Evolutionary conservation across 2,797 vertebrate genomes (phyloP).

Genomic region (Enteromius radiatus): DNA sequence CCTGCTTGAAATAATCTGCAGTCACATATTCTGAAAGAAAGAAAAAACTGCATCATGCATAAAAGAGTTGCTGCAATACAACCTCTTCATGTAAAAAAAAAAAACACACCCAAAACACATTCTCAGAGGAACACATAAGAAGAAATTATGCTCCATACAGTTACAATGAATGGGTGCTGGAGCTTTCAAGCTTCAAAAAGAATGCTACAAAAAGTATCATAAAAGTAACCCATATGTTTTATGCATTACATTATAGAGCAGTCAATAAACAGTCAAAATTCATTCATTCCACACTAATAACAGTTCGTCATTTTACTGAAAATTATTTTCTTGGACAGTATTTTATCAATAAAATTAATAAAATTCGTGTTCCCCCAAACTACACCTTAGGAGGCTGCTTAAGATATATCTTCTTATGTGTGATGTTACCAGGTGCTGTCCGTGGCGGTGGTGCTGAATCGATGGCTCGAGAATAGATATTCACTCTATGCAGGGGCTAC

Average conservation of each 20-base stretch:
- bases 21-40: slow-evolving; percentile 30
- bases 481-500: too few species aligned
- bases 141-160: neutral
- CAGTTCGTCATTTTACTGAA: neutral
- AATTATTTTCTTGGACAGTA: neutral
- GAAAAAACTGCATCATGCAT: slow-evolving; percentile 40
- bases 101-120: too few species aligned
- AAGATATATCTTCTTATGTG: too few species aligned
- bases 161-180: neutral
- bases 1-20: slow-evolving; percentile 49
- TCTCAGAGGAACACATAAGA: neutral
- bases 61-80: neutral
- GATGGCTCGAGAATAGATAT: too few species aligned
- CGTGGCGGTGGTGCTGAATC: too few species aligned
- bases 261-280: neutral
- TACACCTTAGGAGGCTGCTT: too few species aligned
- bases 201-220: neutral
- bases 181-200: neutral
- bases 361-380: too few species aligned
- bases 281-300: neutral
- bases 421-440: too few species aligned
- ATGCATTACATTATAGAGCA: neutral
- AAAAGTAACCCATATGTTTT: neutral
- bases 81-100: neutral
- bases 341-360: too few species aligned